Percentiles rank a stretch among this genome's conserved stretches.
Evolutionary conservation across 2,888 invertebrate genomes (phyloP).

Genomic region (Calliphora vomitoria): DNA sequence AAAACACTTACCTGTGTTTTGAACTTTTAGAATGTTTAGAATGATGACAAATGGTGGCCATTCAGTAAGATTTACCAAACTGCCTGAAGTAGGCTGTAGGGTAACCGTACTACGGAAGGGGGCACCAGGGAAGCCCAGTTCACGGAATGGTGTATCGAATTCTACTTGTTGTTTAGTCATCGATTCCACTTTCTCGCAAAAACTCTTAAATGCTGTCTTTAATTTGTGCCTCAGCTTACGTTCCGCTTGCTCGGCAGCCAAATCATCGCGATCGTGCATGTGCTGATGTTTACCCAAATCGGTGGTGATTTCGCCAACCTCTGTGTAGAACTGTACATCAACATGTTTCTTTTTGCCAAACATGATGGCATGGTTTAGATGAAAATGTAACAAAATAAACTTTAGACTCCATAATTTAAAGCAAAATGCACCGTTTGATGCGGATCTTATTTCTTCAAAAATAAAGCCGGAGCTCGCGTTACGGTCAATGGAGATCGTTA

Average conservation of each 20-base stretch:
- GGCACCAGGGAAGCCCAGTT: constrained; percentile 98
- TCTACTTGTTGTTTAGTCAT: constrained; percentile 99
- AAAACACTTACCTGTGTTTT: constrained; percentile 86
- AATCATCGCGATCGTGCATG: constrained; percentile 99
- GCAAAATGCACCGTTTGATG: too few species aligned
- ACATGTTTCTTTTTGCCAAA: constrained; percentile 99
- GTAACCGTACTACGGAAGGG: constrained; percentile 98
- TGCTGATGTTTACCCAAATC: constrained; percentile 99
- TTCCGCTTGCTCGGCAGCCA: constrained; percentile 99
- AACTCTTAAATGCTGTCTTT: constrained; percentile 98
- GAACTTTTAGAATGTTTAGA: constrained; percentile 83
- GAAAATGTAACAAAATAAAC: constrained; percentile 99
- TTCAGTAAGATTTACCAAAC: constrained; percentile 98
- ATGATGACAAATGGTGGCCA: constrained; percentile 99
- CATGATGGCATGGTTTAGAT: constrained; percentile 99
- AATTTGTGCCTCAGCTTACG: constrained; percentile 97
- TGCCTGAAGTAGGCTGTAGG: constrained; percentile 98
- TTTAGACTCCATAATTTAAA: too few species aligned
- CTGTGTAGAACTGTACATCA: constrained; percentile 99
- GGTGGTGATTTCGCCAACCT: constrained; percentile 99
- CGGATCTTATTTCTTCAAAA: too few species aligned
- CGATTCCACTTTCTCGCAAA: constrained; percentile 97
- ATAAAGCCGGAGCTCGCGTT: too few species aligned
- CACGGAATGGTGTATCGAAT: constrained; percentile 99
- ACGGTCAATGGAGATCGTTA: too few species aligned